Base-by-base conservation (phyloP, 1,140 invertebrate genomes). In the Whitmania pigra region DNA sequence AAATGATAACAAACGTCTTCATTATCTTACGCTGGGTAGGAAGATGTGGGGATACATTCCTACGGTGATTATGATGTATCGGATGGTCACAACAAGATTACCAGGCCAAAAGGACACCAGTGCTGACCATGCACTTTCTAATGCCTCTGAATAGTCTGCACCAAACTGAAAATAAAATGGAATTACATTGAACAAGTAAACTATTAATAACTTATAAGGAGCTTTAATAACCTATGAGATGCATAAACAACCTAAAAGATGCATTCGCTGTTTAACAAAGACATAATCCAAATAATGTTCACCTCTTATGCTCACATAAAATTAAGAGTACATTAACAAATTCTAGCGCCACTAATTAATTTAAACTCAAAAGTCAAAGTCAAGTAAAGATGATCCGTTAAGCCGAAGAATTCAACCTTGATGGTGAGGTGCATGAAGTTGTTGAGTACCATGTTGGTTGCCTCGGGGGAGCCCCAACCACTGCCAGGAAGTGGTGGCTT, bases 381-480 rank as follows among this genome's bases (percentile, higher is more conserved):
- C 5, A n/a, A n/a, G n/a, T n/a, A n/a, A n/a, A n/a, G n/a, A n/a
- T n/a, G n/a, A n/a, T n/a, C n/a, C n/a, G n/a, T n/a, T n/a, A 49
- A 49, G 9, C 11, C 2, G 15, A 17, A 7, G 43, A 49, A 49
- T 71, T 71, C 40, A 85, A 93, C 90, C 87, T 94, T 96, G 0
- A 92, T 91, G 13, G 94, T 99, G 76, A 98, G 91, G 80, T 97
- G 98, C 80, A 99, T 93, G 0, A 99, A 87, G 84, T 99, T 99
- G 81, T 98, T 99, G 27, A 99, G 86, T 25, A 99, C 92, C 92
- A 99, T 97, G 85, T 99, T 94, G 0, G 96, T 98, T n/a, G 95
- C 95, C 84, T 98, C 78, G 17, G 91, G 92, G 0, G 93, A 96
- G 25, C 95, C 95, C 87, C 94, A 96, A 0, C 94, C 94, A 83